These are phyloP conservation scores for Adela reaumurella DNA, from an alignment of 2,888 invertebrate genomes.

Conservation along the genomic window DNA sequence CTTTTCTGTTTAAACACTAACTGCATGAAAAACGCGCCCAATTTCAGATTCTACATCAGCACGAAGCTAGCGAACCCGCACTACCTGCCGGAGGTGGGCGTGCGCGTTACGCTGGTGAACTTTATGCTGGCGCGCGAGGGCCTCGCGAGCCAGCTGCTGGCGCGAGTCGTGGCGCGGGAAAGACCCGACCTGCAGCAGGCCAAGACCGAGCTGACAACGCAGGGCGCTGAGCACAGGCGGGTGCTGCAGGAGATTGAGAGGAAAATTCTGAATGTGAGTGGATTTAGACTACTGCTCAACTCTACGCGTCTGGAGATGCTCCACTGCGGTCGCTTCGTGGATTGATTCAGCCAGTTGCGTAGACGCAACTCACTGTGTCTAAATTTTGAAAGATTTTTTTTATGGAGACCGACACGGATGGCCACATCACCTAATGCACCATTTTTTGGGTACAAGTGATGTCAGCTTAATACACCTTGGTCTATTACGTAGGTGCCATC, in stretches of 20 bases:
- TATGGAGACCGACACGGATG: too few species aligned
- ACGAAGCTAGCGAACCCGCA: constrained; percentile 92
- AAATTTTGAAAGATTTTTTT: too few species aligned
- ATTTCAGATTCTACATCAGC: constrained; percentile 90
- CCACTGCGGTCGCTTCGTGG: too few species aligned
- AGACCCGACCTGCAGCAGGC: constrained; percentile 89
- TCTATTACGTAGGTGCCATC: too few species aligned
- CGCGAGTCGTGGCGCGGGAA: constrained; percentile 88
- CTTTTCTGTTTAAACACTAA: too few species aligned
- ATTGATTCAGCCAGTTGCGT: too few species aligned
- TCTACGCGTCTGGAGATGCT: too few species aligned
- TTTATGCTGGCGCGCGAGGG: constrained; percentile 91
- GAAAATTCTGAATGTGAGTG: constrained; percentile 71
- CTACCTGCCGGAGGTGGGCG: constrained; percentile 90
- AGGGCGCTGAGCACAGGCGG: constrained; percentile 81
- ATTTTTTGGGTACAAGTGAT: too few species aligned
- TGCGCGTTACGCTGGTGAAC: constrained; percentile 86
- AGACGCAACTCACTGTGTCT: too few species aligned
- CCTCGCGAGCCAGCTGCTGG: constrained; percentile 83
- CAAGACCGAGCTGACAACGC: constrained; percentile 81
- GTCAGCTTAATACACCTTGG: too few species aligned
- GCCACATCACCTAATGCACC: too few species aligned
- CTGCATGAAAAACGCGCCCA: too few species aligned
- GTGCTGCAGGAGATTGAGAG: constrained; percentile 85
- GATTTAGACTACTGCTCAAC: background rate